Conservation (phyloP, 2,797 vertebrate species). For the Phoxinus dragarum region DNA sequence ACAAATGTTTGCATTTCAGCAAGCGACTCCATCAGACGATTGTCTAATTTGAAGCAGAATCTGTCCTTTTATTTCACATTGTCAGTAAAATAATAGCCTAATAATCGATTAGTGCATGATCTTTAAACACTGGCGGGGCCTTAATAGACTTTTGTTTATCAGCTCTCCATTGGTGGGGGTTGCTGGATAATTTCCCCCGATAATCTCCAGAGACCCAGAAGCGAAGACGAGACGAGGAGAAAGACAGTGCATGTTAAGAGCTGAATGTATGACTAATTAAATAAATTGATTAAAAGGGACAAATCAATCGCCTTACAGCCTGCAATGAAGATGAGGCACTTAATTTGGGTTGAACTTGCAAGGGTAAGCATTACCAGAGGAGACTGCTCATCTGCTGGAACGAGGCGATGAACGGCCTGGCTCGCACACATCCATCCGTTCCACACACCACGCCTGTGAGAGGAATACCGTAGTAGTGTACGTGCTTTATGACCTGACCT, state of each 20-base stretch:
- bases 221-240: conserved; percentile 57
- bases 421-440: conserved; percentile 27
- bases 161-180: conserved; percentile 53
- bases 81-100: conserved; percentile 36
- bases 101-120: conserved; percentile 53
- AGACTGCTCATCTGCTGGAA: conserved; percentile 47
- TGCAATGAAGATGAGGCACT: conserved; percentile 65
- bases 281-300: conserved; percentile 66
- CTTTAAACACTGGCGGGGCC: conserved; percentile 50
- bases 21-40: neutral
- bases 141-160: conserved; percentile 64
- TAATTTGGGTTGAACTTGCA: conserved; percentile 64
- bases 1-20: conserved; percentile 19
- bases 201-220: conserved; percentile 60
- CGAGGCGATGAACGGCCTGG: conserved; percentile 42
- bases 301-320: conserved; percentile 65
- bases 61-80: conserved; percentile 25
- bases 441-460: conserved; percentile 1
- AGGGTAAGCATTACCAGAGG: conserved; percentile 62
- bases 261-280: conserved; percentile 67
- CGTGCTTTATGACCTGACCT: conserved; percentile 14
- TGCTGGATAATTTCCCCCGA: conserved; percentile 58
- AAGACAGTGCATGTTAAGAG: conserved; percentile 58
- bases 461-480: neutral
- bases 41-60: conserved; percentile 27